phyloP scores from a whole-genome alignment of 1,140 invertebrate species.

The Caenorhabditis briggsae region DNA sequence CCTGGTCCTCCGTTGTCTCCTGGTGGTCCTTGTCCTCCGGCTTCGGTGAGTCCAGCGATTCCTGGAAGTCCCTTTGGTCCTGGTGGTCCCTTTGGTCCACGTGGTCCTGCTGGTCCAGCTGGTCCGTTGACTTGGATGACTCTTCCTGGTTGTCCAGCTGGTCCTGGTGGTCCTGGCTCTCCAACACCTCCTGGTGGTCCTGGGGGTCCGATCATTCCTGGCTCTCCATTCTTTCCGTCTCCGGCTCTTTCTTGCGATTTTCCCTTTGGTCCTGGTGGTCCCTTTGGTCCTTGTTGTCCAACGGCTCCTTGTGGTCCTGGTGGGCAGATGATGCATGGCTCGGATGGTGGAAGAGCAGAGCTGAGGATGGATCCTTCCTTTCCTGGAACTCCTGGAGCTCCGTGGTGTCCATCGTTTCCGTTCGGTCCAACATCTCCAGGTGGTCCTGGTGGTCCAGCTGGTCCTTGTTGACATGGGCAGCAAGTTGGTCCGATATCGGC shows the following conservation, averaged over 20 bases:
- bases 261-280: constrained; percentile 77
- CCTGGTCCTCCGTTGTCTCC: constrained; percentile 71
- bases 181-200: constrained; percentile 70
- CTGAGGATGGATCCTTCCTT: constrained; percentile 69
- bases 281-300: constrained; percentile 74
- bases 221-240: constrained; percentile 73
- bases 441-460: constrained; percentile 72
- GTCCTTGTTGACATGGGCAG: constrained; percentile 65
- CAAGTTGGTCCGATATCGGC: constrained; percentile 52
- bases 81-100: constrained; percentile 66
- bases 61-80: constrained; percentile 70
- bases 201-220: constrained; percentile 72
- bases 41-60: constrained; percentile 63
- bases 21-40: constrained; percentile 66
- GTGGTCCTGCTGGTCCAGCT: constrained; percentile 70
- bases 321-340: constrained; percentile 76
- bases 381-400: constrained; percentile 71
- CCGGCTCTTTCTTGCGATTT: constrained; percentile 60
- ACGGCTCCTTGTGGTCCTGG: constrained; percentile 68
- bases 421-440: constrained; percentile 70
- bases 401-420: constrained; percentile 68
- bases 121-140: constrained; percentile 75
- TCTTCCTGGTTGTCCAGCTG: constrained; percentile 69
- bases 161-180: constrained; percentile 66
- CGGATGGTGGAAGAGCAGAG: constrained; percentile 70